Evolutionary conservation across 2,888 invertebrate genomes (phyloP).

Genomic region (Aphidoletes aphidimyza): DNA sequence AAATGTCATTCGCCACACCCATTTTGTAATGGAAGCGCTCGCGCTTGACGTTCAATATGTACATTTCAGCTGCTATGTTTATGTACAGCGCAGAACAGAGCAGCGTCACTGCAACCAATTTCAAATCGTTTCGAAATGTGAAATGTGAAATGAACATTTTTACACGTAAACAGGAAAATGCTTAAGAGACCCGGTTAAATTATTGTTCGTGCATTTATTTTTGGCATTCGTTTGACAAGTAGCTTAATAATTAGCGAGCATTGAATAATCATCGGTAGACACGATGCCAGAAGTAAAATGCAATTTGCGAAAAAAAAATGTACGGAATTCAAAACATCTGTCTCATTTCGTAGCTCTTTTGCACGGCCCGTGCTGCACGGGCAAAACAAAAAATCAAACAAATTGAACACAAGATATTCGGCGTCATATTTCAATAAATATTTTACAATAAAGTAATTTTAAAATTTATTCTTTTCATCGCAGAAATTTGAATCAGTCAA

Average conservation of each 20-base stretch:
- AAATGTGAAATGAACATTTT: neutral
- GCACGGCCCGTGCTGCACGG: too few relatives aligned
- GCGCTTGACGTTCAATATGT: neutral
- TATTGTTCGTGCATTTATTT: neutral
- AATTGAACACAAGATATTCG: too few relatives aligned
- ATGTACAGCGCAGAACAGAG: neutral
- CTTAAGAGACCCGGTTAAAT: neutral
- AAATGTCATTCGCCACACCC: constrained; percentile 31
- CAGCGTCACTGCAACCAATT: neutral
- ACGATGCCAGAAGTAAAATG: neutral
- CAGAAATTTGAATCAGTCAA: too few relatives aligned
- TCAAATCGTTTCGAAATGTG: neutral
- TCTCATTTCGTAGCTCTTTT: too few relatives aligned
- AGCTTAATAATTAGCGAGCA: neutral
- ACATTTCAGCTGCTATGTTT: neutral
- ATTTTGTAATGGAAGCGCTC: constrained; percentile 52
- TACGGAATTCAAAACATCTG: too few relatives aligned
- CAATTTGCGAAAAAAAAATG: too few relatives aligned
- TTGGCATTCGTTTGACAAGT: neutral
- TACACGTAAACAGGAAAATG: constrained; percentile 30
- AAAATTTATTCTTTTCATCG: too few relatives aligned
- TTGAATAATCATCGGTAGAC: neutral
- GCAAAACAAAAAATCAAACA: too few relatives aligned
- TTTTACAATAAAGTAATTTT: too few relatives aligned
- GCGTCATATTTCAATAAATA: too few relatives aligned